A percentile compares a stretch with the other conserved stretches of the same genome.
Conservation (phyloP, 2,888 invertebrate genomes). For the Galerucella calmariensis region DNA sequence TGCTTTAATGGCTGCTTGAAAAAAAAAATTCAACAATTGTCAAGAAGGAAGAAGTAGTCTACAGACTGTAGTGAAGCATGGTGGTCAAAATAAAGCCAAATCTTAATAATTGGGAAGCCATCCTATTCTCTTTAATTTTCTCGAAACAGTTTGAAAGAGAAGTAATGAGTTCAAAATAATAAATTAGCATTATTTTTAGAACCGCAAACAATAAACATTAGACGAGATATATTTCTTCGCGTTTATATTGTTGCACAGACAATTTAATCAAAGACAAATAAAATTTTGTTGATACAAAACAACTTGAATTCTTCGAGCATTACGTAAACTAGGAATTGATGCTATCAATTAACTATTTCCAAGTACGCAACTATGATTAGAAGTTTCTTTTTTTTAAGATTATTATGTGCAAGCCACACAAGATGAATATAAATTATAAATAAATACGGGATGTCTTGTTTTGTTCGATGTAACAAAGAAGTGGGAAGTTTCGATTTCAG, state of each 20-base stretch:
- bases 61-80: too few species aligned
- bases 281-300: conserved; percentile 2
- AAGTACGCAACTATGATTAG: not conserved
- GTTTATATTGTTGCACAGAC: not conserved
- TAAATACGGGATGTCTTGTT: not conserved
- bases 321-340: conserved; percentile 8
- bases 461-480: not conserved
- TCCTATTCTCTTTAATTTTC: too few species aligned
- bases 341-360: not conserved
- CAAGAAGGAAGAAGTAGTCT: too few species aligned
- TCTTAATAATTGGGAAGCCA: too few species aligned
- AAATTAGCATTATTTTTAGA: too few species aligned
- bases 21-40: too few species aligned
- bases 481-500: not conserved
- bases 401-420: conserved; percentile 1
- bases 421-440: conserved; percentile 2
- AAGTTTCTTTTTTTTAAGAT: not conserved
- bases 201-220: too few species aligned
- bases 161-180: too few species aligned
- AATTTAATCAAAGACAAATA: not conserved
- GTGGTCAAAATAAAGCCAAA: too few species aligned
- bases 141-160: too few species aligned
- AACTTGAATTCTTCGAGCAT: not conserved
- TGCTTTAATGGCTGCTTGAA: too few species aligned
- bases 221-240: not conserved